Conservation (phyloP, 1,140 invertebrate genomes). For the Apolygus lucorum region DNA sequence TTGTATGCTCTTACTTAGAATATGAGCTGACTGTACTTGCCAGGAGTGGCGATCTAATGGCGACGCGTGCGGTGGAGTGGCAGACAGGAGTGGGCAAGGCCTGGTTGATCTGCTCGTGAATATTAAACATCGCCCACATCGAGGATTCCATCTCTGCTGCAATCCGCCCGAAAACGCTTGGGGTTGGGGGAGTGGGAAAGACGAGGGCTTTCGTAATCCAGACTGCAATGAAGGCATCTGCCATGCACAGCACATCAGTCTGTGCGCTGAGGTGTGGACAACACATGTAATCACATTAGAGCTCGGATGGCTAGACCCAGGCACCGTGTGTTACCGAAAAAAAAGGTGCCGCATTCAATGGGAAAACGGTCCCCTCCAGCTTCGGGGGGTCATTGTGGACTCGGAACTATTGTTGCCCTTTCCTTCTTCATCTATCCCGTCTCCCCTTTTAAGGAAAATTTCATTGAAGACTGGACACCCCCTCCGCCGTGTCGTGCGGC, state of each 20-base stretch:
- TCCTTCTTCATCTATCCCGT: conserved; percentile 12
- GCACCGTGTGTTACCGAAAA: neutral
- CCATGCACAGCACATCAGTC: neutral
- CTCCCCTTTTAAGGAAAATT: conserved; percentile 16
- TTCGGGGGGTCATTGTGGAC: neutral
- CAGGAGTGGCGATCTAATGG: too few relatives aligned
- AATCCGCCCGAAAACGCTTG: too few relatives aligned
- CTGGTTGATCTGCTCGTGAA: too few relatives aligned
- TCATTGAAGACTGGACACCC: conserved; percentile 10
- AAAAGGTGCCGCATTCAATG: conserved; percentile 16
- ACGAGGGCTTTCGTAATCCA: neutral
- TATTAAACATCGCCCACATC: too few relatives aligned
- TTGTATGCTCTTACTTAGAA: too few relatives aligned
- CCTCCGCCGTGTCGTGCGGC: neutral
- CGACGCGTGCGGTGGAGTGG: too few relatives aligned
- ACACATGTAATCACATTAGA: conserved; percentile 13
- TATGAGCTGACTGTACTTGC: too few relatives aligned
- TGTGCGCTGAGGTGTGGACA: conserved; percentile 7
- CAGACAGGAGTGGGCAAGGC: too few relatives aligned
- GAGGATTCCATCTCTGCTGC: too few relatives aligned
- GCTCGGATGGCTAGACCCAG: conserved; percentile 1
- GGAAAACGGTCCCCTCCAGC: neutral
- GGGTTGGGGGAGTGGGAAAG: neutral
- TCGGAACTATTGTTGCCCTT: conserved; percentile 6
- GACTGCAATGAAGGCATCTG: conserved; percentile 8